Evolutionary conservation across 2,797 vertebrate genomes (phyloP).

Genomic region (Melanotaenia pygmaea): DNA sequence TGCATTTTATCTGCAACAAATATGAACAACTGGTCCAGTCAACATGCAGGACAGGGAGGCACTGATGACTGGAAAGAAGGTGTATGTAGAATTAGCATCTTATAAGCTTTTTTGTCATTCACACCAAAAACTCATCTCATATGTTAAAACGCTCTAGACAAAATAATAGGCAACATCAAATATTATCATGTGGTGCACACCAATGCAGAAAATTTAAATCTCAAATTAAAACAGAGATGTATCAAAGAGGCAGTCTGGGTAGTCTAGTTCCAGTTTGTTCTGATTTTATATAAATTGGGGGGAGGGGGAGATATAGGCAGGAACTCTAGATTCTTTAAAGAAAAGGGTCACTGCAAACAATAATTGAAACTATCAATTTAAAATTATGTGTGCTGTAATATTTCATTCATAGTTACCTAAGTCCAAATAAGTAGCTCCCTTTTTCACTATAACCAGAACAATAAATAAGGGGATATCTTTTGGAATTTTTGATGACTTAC

Average conservation of each 20-base stretch:
- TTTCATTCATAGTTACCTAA: neutral
- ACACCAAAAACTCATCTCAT: too few relatives aligned
- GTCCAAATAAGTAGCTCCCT: neutral
- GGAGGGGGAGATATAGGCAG: too few relatives aligned
- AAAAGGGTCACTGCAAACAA: conserved; percentile 4
- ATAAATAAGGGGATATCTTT: neutral
- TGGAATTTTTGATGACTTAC: neutral
- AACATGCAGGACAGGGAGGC: neutral
- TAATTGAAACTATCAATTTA: neutral
- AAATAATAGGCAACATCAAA: too few relatives aligned
- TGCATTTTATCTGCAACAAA: neutral
- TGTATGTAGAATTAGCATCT: too few relatives aligned
- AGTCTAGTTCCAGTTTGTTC: neutral
- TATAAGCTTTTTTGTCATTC: too few relatives aligned
- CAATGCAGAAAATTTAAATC: too few relatives aligned
- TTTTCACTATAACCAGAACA: neutral
- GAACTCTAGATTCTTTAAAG: neutral
- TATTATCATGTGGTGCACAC: too few relatives aligned
- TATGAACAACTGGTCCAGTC: neutral
- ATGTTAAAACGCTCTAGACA: too few relatives aligned
- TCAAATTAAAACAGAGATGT: neutral
- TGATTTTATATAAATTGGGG: neutral
- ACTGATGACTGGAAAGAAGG: neutral
- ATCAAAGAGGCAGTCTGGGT: neutral
- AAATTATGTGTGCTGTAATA: neutral